phyloP scores from a whole-genome alignment of 2,797 vertebrate genomes.

The Pitangus sulphuratus region DNA sequence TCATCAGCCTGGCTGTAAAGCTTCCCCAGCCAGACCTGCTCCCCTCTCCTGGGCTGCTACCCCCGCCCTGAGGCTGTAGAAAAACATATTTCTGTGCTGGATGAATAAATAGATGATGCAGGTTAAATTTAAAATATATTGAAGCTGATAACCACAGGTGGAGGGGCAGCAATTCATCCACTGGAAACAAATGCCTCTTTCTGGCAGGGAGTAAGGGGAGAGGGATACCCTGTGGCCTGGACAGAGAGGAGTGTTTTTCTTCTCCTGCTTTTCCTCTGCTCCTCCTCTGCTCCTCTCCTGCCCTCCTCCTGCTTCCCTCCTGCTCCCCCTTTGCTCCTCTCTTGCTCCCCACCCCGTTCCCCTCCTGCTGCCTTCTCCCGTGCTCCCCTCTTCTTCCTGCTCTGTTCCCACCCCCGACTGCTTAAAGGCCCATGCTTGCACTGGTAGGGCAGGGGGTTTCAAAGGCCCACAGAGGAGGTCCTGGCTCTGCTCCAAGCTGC shows the following conservation, averaged over 20 bases:
- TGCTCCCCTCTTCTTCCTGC: not conserved
- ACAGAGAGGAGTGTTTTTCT: not conserved
- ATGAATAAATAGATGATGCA: not conserved
- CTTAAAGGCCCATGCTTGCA: not conserved
- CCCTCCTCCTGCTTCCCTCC: not conserved
- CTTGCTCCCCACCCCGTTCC: not conserved
- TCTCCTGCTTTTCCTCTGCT: slow-evolving; percentile 29
- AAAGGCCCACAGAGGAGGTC: not conserved
- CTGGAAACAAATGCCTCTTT: slow-evolving; percentile 55
- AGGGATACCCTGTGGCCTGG: not conserved
- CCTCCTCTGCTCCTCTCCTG: too few species aligned
- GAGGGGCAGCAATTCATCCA: slow-evolving; percentile 32
- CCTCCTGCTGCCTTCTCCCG: not conserved
- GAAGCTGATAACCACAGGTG: slow-evolving; percentile 63
- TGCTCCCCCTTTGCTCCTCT: not conserved
- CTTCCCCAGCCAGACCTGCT: slow-evolving; percentile 8
- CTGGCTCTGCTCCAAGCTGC: slow-evolving; percentile 71
- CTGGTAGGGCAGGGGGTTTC: slow-evolving; percentile 37
- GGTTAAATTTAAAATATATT: not conserved
- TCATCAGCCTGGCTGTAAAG: slow-evolving; percentile 41
- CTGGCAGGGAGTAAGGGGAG: slow-evolving; percentile 42
- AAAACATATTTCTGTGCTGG: not conserved
- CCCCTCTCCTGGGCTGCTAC: not conserved
- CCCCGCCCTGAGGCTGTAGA: not conserved
- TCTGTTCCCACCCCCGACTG: accelerated